Base-by-base conservation (phyloP, 2,888 invertebrate species). In the Drosophila histrio region DNA sequence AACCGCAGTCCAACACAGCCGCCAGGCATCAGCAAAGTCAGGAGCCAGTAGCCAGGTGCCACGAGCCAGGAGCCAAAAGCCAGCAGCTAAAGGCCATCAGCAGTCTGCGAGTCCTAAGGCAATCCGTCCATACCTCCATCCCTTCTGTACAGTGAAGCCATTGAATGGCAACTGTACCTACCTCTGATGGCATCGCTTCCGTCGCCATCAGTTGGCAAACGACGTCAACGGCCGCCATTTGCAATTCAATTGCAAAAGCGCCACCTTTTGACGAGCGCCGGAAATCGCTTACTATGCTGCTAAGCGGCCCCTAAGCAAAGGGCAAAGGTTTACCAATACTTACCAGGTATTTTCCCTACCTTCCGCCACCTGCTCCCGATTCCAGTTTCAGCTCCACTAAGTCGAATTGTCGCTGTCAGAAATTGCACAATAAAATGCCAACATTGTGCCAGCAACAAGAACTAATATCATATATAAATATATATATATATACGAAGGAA, bases 221-320 rank as follows among this genome's bases (percentile, higher is more conserved):
- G 66, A 66, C 72, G 58, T 74, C 77, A 71, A 76, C 72, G 72
- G 76, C 73, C 77, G 78, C 80, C 89, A 88, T 88, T 88, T 88
- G 89, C 88, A 88, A 88, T 88, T 88, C 88, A 85, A 83, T 85
- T 85, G 88, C 82, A 59, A 76, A 67, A 72, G 86, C 82, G 84
- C 88, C 87, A 74, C 87, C 83, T 86, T 85, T 79, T 74, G 81
- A 72, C 77, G 78, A 75, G 77, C 64, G 58, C 78, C 89, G 89
- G 89, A 89, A 89, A 89, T 89, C 89, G 80, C 88, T 89, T 86
- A 81, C 86, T 87, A 84, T 83, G 66, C 77, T 61, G 77, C 72
- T 74, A 67, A 78, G 69, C 71, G 70, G 58, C 74, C 58, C 58
- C 56, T 73, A 70, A 56, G 59, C 28, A 38, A 69, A 49, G 46